Conservation (phyloP, 2,888 invertebrate species). For the Drosophila subquinaria region DNA sequence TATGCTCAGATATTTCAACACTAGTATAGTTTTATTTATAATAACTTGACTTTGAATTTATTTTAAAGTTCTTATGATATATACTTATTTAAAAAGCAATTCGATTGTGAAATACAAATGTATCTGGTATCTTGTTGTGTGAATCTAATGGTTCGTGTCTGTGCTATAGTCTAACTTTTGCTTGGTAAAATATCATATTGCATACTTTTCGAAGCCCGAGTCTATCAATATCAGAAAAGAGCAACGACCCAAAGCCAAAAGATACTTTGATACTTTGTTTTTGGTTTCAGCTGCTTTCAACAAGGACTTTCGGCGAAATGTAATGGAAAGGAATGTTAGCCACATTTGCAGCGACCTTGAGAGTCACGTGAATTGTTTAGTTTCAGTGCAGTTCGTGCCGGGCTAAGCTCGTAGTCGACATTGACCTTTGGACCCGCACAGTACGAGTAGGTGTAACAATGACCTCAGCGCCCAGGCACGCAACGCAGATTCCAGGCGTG, state of each 20-base stretch:
- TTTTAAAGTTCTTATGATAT: neutral
- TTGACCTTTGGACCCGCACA: constrained; percentile 62
- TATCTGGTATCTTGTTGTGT: neutral
- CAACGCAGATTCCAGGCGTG: constrained; percentile 46
- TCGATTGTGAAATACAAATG: neutral
- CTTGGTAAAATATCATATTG: constrained; percentile 15
- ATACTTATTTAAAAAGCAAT: neutral
- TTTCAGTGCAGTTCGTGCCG: constrained; percentile 60
- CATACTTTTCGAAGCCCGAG: constrained; percentile 40
- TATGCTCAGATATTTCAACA: neutral
- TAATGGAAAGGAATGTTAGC: constrained; percentile 11
- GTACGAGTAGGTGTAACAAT: constrained; percentile 37
- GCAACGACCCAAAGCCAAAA: neutral
- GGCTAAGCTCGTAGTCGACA: constrained; percentile 33
- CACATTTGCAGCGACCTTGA: constrained; percentile 55
- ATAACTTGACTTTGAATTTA: neutral
- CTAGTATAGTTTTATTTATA: too few species aligned
- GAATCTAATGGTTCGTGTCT: constrained; percentile 30
- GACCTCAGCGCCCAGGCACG: constrained; percentile 66
- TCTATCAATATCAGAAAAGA: neutral
- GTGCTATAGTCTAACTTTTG: constrained; percentile 12
- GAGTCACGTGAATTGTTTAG: constrained; percentile 44
- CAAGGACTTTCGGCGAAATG: neutral
- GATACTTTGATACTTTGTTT: constrained; percentile 15
- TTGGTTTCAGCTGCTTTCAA: constrained; percentile 14